These are phyloP conservation scores for Casuarius casuarius DNA, from an alignment of 2,113 vertebrate species.

Conservation along the genomic window DNA sequence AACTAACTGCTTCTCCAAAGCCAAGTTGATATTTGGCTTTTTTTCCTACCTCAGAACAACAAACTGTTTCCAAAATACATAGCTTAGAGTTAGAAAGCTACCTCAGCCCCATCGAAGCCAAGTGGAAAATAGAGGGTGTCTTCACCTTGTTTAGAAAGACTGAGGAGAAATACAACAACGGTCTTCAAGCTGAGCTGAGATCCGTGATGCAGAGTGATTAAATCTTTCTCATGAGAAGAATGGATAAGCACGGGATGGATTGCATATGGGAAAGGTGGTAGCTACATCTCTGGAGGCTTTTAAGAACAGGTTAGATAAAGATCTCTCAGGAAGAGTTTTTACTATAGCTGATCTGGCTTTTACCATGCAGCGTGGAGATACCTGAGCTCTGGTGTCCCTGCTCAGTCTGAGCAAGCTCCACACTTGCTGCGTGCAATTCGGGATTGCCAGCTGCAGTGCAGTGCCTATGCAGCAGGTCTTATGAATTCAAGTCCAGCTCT, in stretches of 20 bases:
- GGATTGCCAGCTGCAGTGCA: background rate
- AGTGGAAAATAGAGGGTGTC: background rate
- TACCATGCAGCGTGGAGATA: fast-evolving
- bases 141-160: background rate
- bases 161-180: background rate
- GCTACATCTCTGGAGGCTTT: background rate
- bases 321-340: background rate
- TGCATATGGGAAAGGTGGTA: background rate
- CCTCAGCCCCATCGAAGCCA: background rate
- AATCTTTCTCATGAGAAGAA: background rate
- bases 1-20: background rate
- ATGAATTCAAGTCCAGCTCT: background rate
- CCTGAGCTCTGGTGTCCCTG: background rate
- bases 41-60: background rate
- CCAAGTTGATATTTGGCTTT: background rate
- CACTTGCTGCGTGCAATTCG: fast-evolving
- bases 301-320: background rate
- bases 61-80: background rate
- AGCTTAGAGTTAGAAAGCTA: background rate
- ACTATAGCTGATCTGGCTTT: background rate
- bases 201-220: background rate
- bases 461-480: background rate
- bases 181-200: background rate
- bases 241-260: background rate
- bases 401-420: background rate